phyloP scores from a whole-genome alignment of 2,113 vertebrate genomes.

The Lepidothrix coronata region DNA sequence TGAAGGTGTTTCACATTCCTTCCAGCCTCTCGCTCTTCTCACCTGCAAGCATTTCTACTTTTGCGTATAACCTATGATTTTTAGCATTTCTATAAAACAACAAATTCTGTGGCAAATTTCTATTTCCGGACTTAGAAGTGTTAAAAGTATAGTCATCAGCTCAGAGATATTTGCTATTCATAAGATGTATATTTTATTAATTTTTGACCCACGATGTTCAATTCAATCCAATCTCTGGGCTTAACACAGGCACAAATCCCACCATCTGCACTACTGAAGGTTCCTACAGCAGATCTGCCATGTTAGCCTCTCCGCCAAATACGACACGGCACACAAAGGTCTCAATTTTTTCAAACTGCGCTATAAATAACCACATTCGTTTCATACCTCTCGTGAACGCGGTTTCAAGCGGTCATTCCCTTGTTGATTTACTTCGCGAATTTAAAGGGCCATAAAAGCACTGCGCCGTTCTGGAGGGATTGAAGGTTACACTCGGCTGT shows the following conservation, averaged over 20 bases:
- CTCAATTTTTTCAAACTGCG: background rate
- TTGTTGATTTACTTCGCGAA: background rate
- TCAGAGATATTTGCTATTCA: background rate
- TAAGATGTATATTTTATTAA: background rate
- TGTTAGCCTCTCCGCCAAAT: background rate
- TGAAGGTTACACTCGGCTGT: background rate
- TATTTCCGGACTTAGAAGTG: background rate
- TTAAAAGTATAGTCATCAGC: background rate
- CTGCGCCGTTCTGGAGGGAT: accelerated
- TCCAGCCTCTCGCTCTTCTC: background rate
- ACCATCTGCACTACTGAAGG: slow-evolving; percentile 16
- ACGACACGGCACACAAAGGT: background rate
- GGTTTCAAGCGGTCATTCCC: background rate
- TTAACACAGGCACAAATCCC: slow-evolving; percentile 28
- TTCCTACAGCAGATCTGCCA: background rate
- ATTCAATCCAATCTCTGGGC: slow-evolving; percentile 16
- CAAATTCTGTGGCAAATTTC: background rate
- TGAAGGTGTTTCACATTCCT: background rate
- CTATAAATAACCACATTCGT: slow-evolving; percentile 48
- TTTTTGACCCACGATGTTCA: background rate
- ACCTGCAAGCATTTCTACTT: background rate
- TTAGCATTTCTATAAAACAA: background rate
- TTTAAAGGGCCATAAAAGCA: background rate
- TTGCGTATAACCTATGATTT: background rate
- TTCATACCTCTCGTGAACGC: background rate